These are phyloP conservation scores for Enteromius mattozi DNA, from an alignment of 2,797 vertebrate genomes.

Conservation along the genomic window DNA sequence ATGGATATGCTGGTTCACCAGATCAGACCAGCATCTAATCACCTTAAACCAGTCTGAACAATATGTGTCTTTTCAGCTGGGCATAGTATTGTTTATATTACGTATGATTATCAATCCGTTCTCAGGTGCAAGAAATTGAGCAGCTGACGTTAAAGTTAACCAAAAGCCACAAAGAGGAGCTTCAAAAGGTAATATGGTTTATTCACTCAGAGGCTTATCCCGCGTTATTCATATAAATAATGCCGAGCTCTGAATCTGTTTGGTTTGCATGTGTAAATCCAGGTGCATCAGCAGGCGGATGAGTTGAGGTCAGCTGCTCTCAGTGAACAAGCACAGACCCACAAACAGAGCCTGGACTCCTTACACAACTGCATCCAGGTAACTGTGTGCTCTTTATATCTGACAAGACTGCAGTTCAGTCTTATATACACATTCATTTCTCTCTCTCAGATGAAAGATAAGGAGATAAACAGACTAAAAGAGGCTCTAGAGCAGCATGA, in stretches of 20 bases:
- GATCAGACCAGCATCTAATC: not conserved
- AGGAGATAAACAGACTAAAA: constrained; percentile 69
- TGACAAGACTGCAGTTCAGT: not conserved
- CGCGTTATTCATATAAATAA: constrained; percentile 3
- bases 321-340: constrained; percentile 65
- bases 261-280: constrained; percentile 26
- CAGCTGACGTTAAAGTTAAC: constrained; percentile 64
- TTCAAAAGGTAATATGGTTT: constrained; percentile 66
- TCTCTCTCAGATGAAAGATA: constrained; percentile 70
- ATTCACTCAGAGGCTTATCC: not conserved
- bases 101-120: not conserved
- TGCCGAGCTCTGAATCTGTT: not conserved
- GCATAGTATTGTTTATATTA: not conserved
- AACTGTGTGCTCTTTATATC: not conserved
- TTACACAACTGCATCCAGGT: constrained; percentile 66
- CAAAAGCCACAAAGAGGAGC: constrained; percentile 61
- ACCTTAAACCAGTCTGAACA: not conserved
- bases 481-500: constrained; percentile 67
- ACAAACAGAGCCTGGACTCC: constrained; percentile 63
- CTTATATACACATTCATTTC: not conserved
- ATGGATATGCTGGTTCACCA: not conserved
- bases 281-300: constrained; percentile 64
- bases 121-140: constrained; percentile 68
- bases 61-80: not conserved
- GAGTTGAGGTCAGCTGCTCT: constrained; percentile 66